Evolutionary conservation across 2,888 invertebrate species (phyloP), one percentile per base, ranked within the genome.

Genomic region (Gandaritis pyraliata): DNA sequence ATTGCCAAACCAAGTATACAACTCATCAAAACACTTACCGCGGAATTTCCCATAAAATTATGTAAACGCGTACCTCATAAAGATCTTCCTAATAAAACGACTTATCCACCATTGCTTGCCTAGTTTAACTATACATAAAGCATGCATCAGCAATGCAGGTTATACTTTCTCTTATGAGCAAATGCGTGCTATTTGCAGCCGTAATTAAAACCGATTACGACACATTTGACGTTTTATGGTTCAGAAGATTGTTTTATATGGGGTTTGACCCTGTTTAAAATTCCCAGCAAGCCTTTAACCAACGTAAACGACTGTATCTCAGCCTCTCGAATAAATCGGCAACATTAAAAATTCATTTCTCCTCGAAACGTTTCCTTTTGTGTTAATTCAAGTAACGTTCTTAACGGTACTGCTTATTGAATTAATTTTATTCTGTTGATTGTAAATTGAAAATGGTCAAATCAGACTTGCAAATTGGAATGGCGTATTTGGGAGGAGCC

Each of bases 381-480:
- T 76, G 72, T 72, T 77, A 78, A 75, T 78, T 75, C 75, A 74
- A 77, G 76, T 74, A 80, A 81, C 80, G 83, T 83, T 86, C 82
- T 85, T 76, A 78, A 72, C 72, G 67, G 68, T 68, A 77, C 72
- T 72, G 75, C 73, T 84, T 81, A 86, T 86, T 83, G 83, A 88
- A 86, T 87, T 86, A 86, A 87, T 87, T 88, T 86, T 81, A 82
- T 85, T 83, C 82, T 83, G 87, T 88, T 87, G 87, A 89, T 89
- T 88, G 86, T 88, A 82, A 87, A 88, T 87, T 87, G 86, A 84
- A 87, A 87, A 86, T 78, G 81, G 80, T 76, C 68, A 70, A 70
- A 86, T 88, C 80, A 85, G 87, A 81, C 86, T 81, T 89, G 88
- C 86, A 85, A 88, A 89, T 88, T 69, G 60, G 64, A 66, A 33